Base-by-base conservation (phyloP, 1,140 invertebrate species). In the Bradynema listronoti region DNA sequence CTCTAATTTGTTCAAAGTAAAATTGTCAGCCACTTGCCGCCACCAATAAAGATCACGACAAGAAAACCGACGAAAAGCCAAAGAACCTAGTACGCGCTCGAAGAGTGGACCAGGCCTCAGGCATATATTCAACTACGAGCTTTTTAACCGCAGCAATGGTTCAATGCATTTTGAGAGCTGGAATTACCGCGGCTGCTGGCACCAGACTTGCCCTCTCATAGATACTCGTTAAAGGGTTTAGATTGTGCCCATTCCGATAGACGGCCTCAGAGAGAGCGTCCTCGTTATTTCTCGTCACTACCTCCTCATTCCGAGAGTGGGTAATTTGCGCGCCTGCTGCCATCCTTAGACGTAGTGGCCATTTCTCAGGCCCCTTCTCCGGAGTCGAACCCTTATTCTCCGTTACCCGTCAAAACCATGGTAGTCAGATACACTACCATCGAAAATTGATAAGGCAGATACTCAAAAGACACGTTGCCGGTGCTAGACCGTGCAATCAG, bases 301-400 rank as follows among this genome's bases (percentile, higher is more conserved):
- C 82, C 83, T 84, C 82, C 84, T 84, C 84, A 84, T 84, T 82
- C 82, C 30, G 83, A 85, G 85, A 88, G 82, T 88, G 86, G 86
- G 86, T 88, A 88, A 86, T 85, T 87, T 87, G 84, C 85, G 86
- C 85, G 85, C 86, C 85, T 88, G 86, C 86, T 88, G 86, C 87
- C 86, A 87, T 88, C 86, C 86, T 87, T 88, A 84, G 87, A 87
- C 87, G 86, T 88, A 86, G 85, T 88, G 88, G 87, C 86, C 85
- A 85, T 88, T 87, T 88, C 86, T 87, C 58, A 71, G 71, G 69
- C 70, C 67, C 69, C 69, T 71, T 71, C 69, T 73, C 72, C 71
- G 77, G 78, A 80, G 80, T 80, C 80, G 77, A 82, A 81, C 80
- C 81, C 82, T 81, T 61, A 83, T 81, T 82, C 82, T 79, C 80